These are phyloP conservation scores for Antechinus flavipes DNA, from an alignment of 2,113 vertebrate genomes.

Conservation along the genomic window DNA sequence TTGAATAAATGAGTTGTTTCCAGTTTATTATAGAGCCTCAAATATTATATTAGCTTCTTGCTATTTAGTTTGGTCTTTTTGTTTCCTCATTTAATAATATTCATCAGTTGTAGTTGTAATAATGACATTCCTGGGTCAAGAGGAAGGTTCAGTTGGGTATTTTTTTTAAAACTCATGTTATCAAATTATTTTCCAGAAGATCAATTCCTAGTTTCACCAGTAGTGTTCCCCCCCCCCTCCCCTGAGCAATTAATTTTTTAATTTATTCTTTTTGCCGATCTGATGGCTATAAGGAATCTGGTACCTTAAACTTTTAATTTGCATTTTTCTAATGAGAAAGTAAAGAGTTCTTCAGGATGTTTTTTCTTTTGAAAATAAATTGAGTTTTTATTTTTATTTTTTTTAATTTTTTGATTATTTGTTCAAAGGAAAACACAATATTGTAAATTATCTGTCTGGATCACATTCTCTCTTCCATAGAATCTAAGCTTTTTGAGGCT, in stretches of 20 bases:
- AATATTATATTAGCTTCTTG: not conserved
- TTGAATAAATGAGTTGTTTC: not conserved
- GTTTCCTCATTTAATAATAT: not conserved
- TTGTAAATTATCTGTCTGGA: not conserved
- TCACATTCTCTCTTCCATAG: not conserved
- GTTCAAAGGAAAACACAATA: not conserved
- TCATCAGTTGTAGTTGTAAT: not conserved
- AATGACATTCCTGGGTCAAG: not conserved
- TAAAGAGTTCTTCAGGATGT: not conserved
- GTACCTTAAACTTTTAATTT: not conserved
- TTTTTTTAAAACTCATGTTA: not conserved
- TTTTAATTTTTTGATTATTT: not conserved
- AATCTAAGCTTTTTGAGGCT: not conserved
- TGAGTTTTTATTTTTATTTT: not conserved
- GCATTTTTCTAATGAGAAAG: not conserved
- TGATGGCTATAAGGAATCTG: not conserved
- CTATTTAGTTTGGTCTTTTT: not conserved
- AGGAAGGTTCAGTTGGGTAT: not conserved
- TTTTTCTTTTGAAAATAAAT: not conserved
- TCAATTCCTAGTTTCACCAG: not conserved
- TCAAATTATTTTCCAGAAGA: not conserved
- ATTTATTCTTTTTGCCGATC: not conserved
- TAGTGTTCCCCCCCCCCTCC: not conserved
- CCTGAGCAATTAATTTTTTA: not conserved
- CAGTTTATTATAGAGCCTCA: not conserved